These are phyloP conservation scores for Pteria penguin DNA, from an alignment of 2,888 invertebrate genomes.

Conservation along the genomic window DNA sequence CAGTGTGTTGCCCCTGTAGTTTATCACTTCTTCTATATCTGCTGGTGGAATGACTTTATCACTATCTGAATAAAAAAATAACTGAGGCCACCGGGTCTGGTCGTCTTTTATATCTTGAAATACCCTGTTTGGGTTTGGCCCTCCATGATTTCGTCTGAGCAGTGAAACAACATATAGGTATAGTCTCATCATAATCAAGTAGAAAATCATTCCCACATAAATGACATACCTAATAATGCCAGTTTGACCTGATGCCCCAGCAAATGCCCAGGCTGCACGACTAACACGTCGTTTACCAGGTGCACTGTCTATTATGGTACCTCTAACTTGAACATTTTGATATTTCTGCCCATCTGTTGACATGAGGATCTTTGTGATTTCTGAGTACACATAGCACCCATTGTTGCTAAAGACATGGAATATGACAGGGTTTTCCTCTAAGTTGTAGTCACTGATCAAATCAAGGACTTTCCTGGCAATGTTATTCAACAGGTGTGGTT, in stretches of 20 bases:
- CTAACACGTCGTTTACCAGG: conserved; percentile 82
- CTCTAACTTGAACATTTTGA: conserved; percentile 55
- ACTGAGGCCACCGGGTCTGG: conserved; percentile 84
- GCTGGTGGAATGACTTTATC: conserved; percentile 85
- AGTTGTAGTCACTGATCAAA: conserved; percentile 85
- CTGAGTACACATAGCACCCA: conserved; percentile 87
- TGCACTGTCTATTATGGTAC: conserved; percentile 85
- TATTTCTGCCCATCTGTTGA: conserved; percentile 39
- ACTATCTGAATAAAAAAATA: conserved; percentile 87
- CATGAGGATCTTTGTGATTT: conserved; percentile 84
- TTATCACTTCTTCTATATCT: conserved; percentile 86
- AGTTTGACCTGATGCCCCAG: conserved; percentile 52
- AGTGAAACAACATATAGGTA: conserved; percentile 37
- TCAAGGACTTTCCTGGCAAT: conserved; percentile 85
- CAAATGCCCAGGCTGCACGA: conserved; percentile 64
- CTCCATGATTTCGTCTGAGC: conserved; percentile 32
- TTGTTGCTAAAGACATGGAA: conserved; percentile 89
- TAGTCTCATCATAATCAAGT: conserved; percentile 52
- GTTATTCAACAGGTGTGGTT: conserved; percentile 83
- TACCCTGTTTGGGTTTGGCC: conserved; percentile 52
- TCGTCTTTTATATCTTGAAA: conserved; percentile 81
- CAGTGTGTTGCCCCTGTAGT: conserved; percentile 81
- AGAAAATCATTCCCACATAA: conserved; percentile 80
- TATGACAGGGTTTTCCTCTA: conserved; percentile 86
- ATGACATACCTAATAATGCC: conserved; percentile 63